A percentile compares a stretch with the other conserved stretches of the same genome.
These are phyloP conservation scores for Minunthozetes semirufus DNA, from an alignment of 2,888 invertebrate species.

Conservation along the genomic window DNA sequence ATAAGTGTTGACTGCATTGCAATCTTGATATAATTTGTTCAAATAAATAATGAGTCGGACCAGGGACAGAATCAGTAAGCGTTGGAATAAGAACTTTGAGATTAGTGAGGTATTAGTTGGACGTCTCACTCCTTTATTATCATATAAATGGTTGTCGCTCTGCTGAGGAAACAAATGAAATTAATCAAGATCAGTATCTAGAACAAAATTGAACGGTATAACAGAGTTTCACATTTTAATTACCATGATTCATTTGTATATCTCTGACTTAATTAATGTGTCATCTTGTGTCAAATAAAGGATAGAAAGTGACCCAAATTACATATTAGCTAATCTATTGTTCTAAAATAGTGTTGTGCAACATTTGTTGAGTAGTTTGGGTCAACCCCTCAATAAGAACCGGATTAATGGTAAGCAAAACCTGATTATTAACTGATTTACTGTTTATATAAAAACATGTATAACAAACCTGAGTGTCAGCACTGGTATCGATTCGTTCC, in stretches of 20 bases:
- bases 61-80: conserved; percentile 38
- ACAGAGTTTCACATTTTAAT: neutral
- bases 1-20: conserved; percentile 40
- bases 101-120: neutral
- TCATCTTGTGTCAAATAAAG: no score
- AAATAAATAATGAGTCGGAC: conserved; percentile 41
- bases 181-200: no score
- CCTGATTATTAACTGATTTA: neutral
- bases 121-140: neutral
- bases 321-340: no score
- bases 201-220: no score
- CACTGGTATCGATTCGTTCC: neutral
- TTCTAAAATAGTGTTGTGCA: no score
- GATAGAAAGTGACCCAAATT: no score
- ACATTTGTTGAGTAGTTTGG: no score
- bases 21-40: conserved; percentile 43
- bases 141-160: neutral
- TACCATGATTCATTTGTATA: no score
- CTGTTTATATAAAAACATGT: neutral
- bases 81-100: conserved; percentile 37
- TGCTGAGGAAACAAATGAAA: neutral
- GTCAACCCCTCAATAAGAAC: neutral
- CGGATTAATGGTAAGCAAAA: neutral
- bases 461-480: neutral
- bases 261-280: no score